Conservation (phyloP, 1,140 invertebrate species). For the Aphaenogaster ashmeadi region DNA sequence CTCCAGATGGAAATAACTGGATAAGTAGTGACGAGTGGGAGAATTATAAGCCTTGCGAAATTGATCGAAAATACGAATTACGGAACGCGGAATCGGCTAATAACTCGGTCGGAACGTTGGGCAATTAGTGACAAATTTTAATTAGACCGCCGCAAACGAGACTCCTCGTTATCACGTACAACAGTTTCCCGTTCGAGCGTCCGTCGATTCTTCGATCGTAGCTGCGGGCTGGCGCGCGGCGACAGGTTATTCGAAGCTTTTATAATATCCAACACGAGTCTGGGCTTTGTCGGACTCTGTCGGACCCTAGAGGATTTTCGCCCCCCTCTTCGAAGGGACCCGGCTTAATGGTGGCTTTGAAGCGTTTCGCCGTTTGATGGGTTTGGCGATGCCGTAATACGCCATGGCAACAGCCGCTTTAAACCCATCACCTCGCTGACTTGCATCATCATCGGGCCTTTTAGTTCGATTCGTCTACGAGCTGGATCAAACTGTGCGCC, state of each 20-base stretch:
- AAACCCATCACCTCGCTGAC: conserved; percentile 59
- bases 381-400: conserved; percentile 80
- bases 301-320: conserved; percentile 65
- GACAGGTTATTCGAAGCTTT: conserved; percentile 61
- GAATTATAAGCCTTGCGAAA: conserved; percentile 45
- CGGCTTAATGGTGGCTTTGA: conserved; percentile 79
- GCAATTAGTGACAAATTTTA: conserved; percentile 71
- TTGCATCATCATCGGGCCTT: conserved; percentile 15
- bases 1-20: neutral
- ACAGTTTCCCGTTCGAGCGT: conserved; percentile 46
- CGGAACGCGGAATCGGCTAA: conserved; percentile 31
- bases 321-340: conserved; percentile 47
- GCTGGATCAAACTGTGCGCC: conserved; percentile 11
- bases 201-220: conserved; percentile 68
- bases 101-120: conserved; percentile 48
- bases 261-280: conserved; percentile 64
- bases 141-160: conserved; percentile 71
- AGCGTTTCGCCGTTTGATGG: conserved; percentile 80
- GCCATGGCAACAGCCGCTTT: conserved; percentile 67
- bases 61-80: conserved; percentile 52
- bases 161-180: conserved; percentile 63
- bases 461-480: conserved; percentile 34
- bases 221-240: neutral
- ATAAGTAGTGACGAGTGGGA: neutral
- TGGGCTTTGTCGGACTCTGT: conserved; percentile 66